phyloP scores from a whole-genome alignment of 2,797 vertebrate genomes.

The Chaunax sp. region DNA sequence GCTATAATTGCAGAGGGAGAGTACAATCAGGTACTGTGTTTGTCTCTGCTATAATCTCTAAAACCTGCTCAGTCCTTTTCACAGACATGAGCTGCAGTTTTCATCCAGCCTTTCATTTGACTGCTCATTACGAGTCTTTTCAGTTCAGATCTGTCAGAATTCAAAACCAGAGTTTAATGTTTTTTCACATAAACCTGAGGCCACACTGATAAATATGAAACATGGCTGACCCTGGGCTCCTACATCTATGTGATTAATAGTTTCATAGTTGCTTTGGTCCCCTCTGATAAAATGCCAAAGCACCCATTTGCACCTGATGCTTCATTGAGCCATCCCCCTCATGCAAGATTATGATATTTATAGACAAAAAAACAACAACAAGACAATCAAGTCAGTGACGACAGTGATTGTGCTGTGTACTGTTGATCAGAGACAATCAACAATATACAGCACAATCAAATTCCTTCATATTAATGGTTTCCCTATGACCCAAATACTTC shows the following conservation, averaged over 20 bases:
- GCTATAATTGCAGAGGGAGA: conserved; percentile 65
- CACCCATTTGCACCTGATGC: conserved; percentile 43
- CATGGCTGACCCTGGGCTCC: conserved; percentile 24
- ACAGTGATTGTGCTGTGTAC: too few species aligned
- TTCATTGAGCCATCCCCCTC: not conserved
- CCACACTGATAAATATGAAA: conserved; percentile 23
- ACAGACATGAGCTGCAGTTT: conserved; percentile 40
- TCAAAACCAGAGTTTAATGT: conserved; percentile 33
- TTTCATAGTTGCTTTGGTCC: conserved; percentile 10
- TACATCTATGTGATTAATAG: conserved; percentile 25
- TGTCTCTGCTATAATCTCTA: conserved; percentile 67
- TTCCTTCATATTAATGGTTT: conserved; percentile 61
- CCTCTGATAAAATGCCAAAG: conserved; percentile 39
- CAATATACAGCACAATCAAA: conserved; percentile 53
- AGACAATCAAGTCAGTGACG: conserved; percentile 29
- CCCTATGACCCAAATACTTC: conserved; percentile 66
- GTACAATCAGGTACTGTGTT: conserved; percentile 67
- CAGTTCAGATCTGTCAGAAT: conserved; percentile 57
- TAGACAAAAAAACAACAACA: not conserved
- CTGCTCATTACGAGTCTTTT: conserved; percentile 55
- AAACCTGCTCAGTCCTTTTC: conserved; percentile 42
- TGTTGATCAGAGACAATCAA: conserved; percentile 32
- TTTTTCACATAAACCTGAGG: conserved; percentile 37
- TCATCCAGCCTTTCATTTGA: conserved; percentile 58
- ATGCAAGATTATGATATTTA: conserved; percentile 42